Percentiles rank a stretch among this genome's conserved stretches.
These are phyloP conservation scores for Perccottus glenii DNA, from an alignment of 2,113 vertebrate genomes.

Conservation along the genomic window DNA sequence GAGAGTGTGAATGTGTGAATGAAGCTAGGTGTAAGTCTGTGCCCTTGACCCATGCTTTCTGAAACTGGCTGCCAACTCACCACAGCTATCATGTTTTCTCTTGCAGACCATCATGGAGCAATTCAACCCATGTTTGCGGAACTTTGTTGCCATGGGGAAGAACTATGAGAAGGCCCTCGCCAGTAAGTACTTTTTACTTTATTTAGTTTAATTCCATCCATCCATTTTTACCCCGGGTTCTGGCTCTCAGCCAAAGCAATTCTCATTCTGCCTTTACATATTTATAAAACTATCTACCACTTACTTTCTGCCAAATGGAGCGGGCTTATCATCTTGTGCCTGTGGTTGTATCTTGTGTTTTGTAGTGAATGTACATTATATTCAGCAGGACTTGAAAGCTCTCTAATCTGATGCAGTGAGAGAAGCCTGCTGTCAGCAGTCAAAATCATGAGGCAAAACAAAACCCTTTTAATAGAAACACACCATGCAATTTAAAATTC, in stretches of 20 bases:
- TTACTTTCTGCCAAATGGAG: slow-evolving; percentile 17
- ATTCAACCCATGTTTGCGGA: slow-evolving; percentile 98
- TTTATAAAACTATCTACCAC: slow-evolving; percentile 12
- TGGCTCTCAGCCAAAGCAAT: slow-evolving; percentile 59
- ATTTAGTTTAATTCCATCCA: slow-evolving; percentile 14
- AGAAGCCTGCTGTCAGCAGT: slow-evolving; percentile 24
- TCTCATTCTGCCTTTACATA: slow-evolving; percentile 20
- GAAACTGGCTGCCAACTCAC: slow-evolving; percentile 18
- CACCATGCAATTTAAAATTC: slow-evolving; percentile 1
- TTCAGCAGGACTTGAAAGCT: slow-evolving; percentile 35
- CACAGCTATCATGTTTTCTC: slow-evolving; percentile 47
- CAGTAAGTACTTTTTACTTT: slow-evolving; percentile 82
- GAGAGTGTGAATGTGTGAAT: slow-evolving; percentile 15
- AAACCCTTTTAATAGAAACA: not conserved
- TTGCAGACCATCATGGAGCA: slow-evolving; percentile 98
- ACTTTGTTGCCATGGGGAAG: slow-evolving; percentile 99
- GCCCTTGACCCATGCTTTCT: slow-evolving; percentile 38
- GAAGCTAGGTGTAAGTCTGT: slow-evolving; percentile 19
- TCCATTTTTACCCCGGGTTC: slow-evolving; percentile 41
- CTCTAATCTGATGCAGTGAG: slow-evolving; percentile 39
- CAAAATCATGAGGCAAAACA: slow-evolving; percentile 23
- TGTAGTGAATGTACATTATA: slow-evolving; percentile 12
- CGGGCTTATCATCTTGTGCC: slow-evolving; percentile 50
- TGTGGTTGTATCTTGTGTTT: slow-evolving; percentile 25
- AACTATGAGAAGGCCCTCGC: slow-evolving; percentile 98